Base-by-base conservation (phyloP, 2,113 vertebrate species). In the Anoura caudifer region DNA sequence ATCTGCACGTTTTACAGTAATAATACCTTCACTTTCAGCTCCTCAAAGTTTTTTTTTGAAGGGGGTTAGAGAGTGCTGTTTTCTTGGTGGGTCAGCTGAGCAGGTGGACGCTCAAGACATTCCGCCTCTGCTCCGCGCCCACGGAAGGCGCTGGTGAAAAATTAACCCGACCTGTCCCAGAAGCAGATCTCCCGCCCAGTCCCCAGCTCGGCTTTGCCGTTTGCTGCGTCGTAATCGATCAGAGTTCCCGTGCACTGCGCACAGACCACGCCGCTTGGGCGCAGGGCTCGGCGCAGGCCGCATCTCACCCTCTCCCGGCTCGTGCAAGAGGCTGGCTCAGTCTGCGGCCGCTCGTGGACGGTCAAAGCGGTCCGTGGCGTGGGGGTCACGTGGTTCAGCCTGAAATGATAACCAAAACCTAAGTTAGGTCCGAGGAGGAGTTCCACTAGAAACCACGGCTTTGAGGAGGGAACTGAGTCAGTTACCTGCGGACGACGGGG, bases 261-360 rank as follows among this genome's bases (percentile, higher is more conserved):
- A 2, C 24, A 1, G 26, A 3, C 24, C 26, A 10, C 4, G 36
- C 15, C 24, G 13, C 6, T 3, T 52, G 6, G 7, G 7, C 7
- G 16, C 19, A 26, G 28, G 45, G 45, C 11, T 4, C 0, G 7
- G 50, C 2, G n/a, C 2, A 11, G 22, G 24, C 73, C 2, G 16
- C 43, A 17, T 31, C 43, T 5, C 26, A 11, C 6, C 8, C 73
- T 10, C 4, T 0, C 43, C 31, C 0, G 5, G 5, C 33, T 1
- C 28, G 20, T 3, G n/a, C 33, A n/a, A n/a, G 43, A 5, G 28
- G n/a, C 13, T 1, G 13, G 52, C 59, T 17, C 45, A 9, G 36
- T 4, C 36, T 47, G 28, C 26, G 1, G 22, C 38, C 41, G 0
- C 38, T 67, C 56, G 36, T 7, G 31, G 73, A 11, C 2, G 38